Conservation (phyloP, 2,888 invertebrate species). For the Nemotelus pantherinus region DNA sequence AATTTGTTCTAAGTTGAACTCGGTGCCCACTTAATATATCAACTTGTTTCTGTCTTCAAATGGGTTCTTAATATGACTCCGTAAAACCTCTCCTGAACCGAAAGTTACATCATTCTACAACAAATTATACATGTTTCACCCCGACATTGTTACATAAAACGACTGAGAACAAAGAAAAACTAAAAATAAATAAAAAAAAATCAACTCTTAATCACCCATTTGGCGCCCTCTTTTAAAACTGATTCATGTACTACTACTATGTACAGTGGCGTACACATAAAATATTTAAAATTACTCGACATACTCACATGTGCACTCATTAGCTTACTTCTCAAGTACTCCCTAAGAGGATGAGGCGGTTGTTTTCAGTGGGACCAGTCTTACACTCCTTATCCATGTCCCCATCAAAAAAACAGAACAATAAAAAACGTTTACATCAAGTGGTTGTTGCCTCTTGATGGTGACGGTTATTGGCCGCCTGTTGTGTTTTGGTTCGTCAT, state of each 20-base stretch:
- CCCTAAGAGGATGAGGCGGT: neutral
- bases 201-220: neutral
- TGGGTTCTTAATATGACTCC: too few relatives aligned
- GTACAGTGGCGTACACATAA: neutral
- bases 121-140: too few relatives aligned
- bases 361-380: neutral
- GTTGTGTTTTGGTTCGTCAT: neutral
- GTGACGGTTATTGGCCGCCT: neutral
- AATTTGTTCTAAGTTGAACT: too few relatives aligned
- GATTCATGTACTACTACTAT: neutral
- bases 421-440: neutral
- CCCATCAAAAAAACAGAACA: neutral
- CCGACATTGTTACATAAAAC: too few relatives aligned
- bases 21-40: too few relatives aligned
- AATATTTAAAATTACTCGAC: neutral
- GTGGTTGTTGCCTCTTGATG: neutral
- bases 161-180: neutral
- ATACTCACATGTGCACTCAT: neutral
- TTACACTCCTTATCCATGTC: neutral
- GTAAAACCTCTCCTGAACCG: too few relatives aligned
- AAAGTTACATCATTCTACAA: too few relatives aligned
- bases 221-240: neutral
- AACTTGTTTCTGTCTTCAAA: too few relatives aligned
- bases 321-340: neutral
- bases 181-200: neutral